Conservation (phyloP, 2,797 vertebrate species). For the Jordanella pulchra region DNA sequence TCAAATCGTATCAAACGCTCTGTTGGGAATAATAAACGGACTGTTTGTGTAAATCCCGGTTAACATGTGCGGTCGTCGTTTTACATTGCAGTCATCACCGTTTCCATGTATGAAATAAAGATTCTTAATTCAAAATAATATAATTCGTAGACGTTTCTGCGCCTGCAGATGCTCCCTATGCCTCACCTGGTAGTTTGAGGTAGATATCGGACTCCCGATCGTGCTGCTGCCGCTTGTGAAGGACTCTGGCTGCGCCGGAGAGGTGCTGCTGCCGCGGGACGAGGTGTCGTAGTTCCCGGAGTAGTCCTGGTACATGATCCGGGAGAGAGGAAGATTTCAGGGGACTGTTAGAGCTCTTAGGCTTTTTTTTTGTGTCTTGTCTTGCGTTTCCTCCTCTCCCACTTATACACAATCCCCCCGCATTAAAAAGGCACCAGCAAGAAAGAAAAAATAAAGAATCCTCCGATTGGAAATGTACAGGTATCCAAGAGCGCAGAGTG, state of each 20-base stretch:
- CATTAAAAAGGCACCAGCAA: slow-evolving; percentile 65
- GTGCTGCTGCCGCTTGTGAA: slow-evolving; percentile 88
- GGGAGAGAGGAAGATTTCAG: slow-evolving; percentile 72
- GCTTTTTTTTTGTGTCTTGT: slow-evolving; percentile 7
- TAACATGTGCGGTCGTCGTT: too few relatives aligned
- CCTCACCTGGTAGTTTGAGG: slow-evolving; percentile 87
- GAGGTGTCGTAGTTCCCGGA: slow-evolving; percentile 97
- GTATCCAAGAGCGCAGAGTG: slow-evolving; percentile 62
- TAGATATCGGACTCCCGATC: slow-evolving; percentile 84
- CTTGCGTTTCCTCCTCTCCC: neutral
- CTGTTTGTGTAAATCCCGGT: slow-evolving; percentile 1
- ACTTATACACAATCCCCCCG: slow-evolving; percentile 55
- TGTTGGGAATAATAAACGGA: neutral
- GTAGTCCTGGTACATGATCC: slow-evolving; percentile 99
- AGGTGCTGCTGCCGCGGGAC: slow-evolving; percentile 96
- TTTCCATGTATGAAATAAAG: neutral
- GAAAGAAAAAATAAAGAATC: slow-evolving; percentile 58
- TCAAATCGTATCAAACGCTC: neutral
- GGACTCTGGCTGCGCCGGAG: slow-evolving; percentile 92
- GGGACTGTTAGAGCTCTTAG: slow-evolving; percentile 46
- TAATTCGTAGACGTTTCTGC: neutral
- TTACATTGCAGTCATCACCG: slow-evolving; percentile 5
- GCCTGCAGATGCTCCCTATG: neutral
- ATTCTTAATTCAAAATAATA: neutral
- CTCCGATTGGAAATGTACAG: slow-evolving; percentile 48